Percentiles rank a stretch among this genome's conserved stretches.
phyloP scores from a whole-genome alignment of 1,140 invertebrate genomes.

The Gyrodactylus salaris region DNA sequence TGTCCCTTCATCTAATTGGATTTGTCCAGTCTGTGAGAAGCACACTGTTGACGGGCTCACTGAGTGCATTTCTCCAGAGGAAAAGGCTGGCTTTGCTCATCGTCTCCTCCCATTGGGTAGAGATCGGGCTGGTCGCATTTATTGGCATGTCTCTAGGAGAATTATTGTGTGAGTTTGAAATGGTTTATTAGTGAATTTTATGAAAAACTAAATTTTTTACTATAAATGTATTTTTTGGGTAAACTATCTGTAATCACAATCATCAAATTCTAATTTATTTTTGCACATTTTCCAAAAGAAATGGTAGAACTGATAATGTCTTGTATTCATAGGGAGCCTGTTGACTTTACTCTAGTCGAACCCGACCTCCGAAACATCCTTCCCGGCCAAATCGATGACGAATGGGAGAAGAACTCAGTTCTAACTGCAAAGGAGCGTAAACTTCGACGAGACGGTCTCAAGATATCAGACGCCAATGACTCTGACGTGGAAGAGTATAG shows the following conservation, averaged over 20 bases:
- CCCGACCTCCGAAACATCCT: neutral
- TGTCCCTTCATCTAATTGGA: conserved; percentile 36
- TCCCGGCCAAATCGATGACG: neutral
- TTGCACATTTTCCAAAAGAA: no score
- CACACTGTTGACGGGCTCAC: conserved; percentile 39
- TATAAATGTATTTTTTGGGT: no score
- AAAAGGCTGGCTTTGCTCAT: conserved; percentile 54
- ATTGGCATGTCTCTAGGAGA: conserved; percentile 63
- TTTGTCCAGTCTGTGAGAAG: conserved; percentile 13
- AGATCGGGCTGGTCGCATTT: conserved; percentile 67
- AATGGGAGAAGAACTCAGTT: neutral
- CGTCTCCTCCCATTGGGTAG: conserved; percentile 64
- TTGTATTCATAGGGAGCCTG: neutral
- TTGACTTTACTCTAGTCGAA: neutral
- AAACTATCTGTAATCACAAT: no score
- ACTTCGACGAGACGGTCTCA: neutral
- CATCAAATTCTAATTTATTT: no score
- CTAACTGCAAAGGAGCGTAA: neutral
- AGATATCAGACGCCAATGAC: neutral
- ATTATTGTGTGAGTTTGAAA: conserved; percentile 36
- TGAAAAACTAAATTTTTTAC: no score
- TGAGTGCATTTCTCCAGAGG: conserved; percentile 56
- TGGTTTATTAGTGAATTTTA: neutral
- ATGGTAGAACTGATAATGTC: no score
- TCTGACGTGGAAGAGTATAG: neutral